Percentiles rank a stretch among this genome's conserved stretches.
Evolutionary conservation across 2,113 vertebrate species (phyloP).

Genomic region (Polypterus bichir): DNA sequence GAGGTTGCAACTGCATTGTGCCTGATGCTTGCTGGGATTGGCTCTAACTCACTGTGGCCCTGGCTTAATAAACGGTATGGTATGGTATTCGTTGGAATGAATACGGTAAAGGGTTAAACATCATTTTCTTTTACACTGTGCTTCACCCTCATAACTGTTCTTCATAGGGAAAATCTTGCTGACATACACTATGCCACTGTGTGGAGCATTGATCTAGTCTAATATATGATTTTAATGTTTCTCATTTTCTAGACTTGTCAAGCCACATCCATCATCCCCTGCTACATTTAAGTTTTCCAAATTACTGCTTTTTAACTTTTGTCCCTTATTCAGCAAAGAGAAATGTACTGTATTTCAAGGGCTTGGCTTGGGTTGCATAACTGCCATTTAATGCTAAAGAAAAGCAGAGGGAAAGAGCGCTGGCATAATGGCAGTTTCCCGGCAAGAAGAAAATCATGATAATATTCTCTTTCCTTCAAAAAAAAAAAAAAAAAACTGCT

Average conservation of each 20-base stretch:
- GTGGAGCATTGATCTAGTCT: slow-evolving; percentile 60
- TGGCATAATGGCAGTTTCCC: no score
- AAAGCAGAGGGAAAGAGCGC: slow-evolving; percentile 31
- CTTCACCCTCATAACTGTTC: background rate
- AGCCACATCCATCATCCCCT: slow-evolving; percentile 61
- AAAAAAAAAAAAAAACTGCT: background rate
- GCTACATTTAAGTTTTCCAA: slow-evolving; percentile 63
- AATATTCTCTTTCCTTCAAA: background rate
- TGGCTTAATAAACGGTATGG: no score
- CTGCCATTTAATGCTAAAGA: slow-evolving; percentile 50
- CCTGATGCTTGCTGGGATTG: no score
- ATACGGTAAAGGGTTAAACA: slow-evolving; percentile 2
- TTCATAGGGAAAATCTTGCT: slow-evolving; percentile 45
- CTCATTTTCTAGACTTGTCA: slow-evolving; percentile 61
- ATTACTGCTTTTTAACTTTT: slow-evolving; percentile 68
- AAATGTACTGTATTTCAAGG: slow-evolving; percentile 36
- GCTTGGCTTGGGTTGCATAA: slow-evolving; percentile 26
- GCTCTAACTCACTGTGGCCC: no score
- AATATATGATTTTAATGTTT: slow-evolving; percentile 70
- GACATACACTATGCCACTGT: slow-evolving; percentile 44
- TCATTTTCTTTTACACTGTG: background rate
- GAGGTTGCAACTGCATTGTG: no score
- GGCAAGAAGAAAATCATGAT: no score
- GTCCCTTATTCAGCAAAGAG: slow-evolving; percentile 54
- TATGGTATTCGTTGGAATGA: no score